Evolutionary conservation across 2,888 invertebrate species (phyloP).

Genomic region (Paralinhomoeus sp.): DNA sequence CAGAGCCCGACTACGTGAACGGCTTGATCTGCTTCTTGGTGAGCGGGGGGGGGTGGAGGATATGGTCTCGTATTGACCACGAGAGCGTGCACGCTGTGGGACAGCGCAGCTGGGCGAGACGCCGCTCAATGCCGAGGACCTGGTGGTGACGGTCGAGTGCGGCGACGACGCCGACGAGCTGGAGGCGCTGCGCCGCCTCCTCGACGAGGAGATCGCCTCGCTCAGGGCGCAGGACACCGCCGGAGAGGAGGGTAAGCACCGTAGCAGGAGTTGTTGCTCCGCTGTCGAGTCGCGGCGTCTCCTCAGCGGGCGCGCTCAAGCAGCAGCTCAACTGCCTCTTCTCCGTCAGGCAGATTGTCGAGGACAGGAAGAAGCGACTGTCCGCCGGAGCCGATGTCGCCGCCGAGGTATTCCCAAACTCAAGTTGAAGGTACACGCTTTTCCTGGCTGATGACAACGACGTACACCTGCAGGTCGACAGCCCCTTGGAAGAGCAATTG

Average conservation of each 20-base stretch:
- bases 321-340: constrained; percentile 61
- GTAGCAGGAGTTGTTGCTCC: not conserved
- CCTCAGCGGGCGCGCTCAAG: constrained; percentile 46
- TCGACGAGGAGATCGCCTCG: constrained; percentile 50
- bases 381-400: too few relatives aligned
- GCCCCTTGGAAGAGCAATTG: too few relatives aligned
- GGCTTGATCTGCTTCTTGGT: constrained; percentile 67
- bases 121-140: constrained; percentile 55
- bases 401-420: too few relatives aligned
- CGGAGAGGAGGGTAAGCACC: constrained; percentile 42
- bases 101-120: constrained; percentile 59
- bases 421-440: too few relatives aligned
- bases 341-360: constrained; percentile 36
- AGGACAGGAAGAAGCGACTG: not conserved
- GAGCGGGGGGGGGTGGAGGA: too few relatives aligned
- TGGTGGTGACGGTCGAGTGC: constrained; percentile 54
- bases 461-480: too few relatives aligned
- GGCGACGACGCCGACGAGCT: constrained; percentile 59
- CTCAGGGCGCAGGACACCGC: constrained; percentile 57
- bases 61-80: too few relatives aligned
- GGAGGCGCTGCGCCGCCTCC: constrained; percentile 50
- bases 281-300: too few relatives aligned
- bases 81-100: too few relatives aligned
- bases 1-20: constrained; percentile 76
- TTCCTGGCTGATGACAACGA: too few relatives aligned